Base-by-base conservation (phyloP, 2,113 vertebrate genomes). In the Lophura nycthemera region DNA sequence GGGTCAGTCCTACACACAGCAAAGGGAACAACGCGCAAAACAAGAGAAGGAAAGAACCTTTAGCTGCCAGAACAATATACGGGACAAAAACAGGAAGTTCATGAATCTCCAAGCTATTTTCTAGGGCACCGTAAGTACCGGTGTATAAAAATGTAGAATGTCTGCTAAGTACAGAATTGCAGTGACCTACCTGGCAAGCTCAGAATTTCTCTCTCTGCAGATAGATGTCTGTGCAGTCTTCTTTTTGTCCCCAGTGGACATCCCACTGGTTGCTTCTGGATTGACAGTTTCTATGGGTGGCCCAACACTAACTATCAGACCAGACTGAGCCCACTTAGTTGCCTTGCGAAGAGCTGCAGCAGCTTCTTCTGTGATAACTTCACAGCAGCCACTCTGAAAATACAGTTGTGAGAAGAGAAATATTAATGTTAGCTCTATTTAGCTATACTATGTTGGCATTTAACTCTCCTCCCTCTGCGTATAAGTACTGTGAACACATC, bases 271-370 rank as follows among this genome's bases (percentile, higher is more conserved):
- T 14, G 95, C 93, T 95, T 99, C 99, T 30, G 98, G 98, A 76
- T 86, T 98, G 69, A 97, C 42, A 0, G 97, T 96, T 90, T 99
- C 99, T 42, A 99, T 95, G 3, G 99, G 99, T 2, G 99, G 99
- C 22, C 99, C 99, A 8, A 99, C 98, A 7, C 99, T 99, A 90
- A 99, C 99, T 12, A 99, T 99, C 22, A 99, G 98, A 61, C 99
- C 99, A 22, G 99, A 99, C 70, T 99, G 99, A 14, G 99, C 99
- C 99, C 99, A 99, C 67, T 99, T 99, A 77, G 98, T 99, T 22
- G 99, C 99, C 80, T 99, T 99, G 32, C 99, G 97, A 43, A 99
- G 98, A 74, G 99, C 99, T 9, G 99, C 99, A 16, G 98, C 94
- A 4, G 99, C 98, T 94, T 99, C 99, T 89, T 99, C 99, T 38